Base-by-base conservation (phyloP, 2,888 invertebrate genomes). In the Caenorhabditis sp. region DNA sequence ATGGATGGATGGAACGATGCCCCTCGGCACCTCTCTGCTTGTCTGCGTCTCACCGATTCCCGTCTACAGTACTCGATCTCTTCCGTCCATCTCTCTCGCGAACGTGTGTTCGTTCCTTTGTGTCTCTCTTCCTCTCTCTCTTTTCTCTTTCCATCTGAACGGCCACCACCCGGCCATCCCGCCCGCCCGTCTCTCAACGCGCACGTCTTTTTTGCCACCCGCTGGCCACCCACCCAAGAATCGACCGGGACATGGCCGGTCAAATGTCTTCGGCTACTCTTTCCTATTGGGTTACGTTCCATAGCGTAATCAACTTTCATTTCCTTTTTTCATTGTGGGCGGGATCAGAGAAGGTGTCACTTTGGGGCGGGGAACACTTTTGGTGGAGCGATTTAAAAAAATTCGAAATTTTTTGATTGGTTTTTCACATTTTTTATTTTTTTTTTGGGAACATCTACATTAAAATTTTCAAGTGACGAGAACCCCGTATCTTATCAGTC, bases 151-250 rank as follows among this genome's bases (percentile, higher is more conserved):
- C 65, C 13, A 15, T 62, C 51, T 35, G 60, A 40, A 61, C 70
- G 62, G 58, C 64, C 70, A 64, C 53, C 70, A 64, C 53, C 70
- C 61, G 56, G 51, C 60, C 58, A 53, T 44, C 60, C 47, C 18
- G 50, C 65, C 35, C 22, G 50, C 51, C 44, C 61, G n/a, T 26
- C 53, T 26, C 62, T 26, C 20, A 37, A 13, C 18, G 18, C 47
- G 18, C 47, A 20, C 47, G 51, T 51, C 70, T 44, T 18, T 65
- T 35, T 56, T 28, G 28, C 50, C 65, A 51, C 47, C 32, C 56
- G 35, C 5, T 32, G 28, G n/a, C 35, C 32, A 24, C 24, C 28
- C 55, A 9, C 40, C 40, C 11, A 40, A n/a, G 47, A 47, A 55
- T 40, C 64, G 55, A 68, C 53, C 67, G 24, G 51, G 50, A 32